phyloP scores from a whole-genome alignment of 2,113 vertebrate genomes.

The Heteronetta atricapilla region DNA sequence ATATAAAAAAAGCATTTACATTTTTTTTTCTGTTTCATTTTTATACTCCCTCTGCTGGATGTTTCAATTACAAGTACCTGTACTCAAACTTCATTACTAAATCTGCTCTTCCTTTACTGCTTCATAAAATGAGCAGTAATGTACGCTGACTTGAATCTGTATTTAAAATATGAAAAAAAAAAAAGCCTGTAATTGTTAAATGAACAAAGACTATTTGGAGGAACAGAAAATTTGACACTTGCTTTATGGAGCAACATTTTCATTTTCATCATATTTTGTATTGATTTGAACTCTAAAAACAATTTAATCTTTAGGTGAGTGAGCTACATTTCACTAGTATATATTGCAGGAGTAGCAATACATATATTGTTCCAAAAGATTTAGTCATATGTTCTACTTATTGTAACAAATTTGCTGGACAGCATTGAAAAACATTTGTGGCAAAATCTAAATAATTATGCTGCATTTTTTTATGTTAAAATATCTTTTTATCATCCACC shows the following conservation, averaged over 20 bases:
- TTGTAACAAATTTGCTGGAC: not conserved
- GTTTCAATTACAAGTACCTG: constrained; percentile 21
- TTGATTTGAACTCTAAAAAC: not conserved
- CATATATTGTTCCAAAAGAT: not conserved
- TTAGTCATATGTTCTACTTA: not conserved
- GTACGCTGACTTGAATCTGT: not conserved
- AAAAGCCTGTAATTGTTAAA: not conserved
- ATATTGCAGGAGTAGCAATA: not conserved
- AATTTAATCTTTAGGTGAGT: not conserved
- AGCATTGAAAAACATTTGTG: not conserved
- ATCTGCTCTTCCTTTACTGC: not conserved
- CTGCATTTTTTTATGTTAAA: not conserved
- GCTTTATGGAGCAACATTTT: not conserved
- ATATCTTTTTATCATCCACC: not conserved
- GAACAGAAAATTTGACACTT: not conserved
- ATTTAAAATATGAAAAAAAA: not conserved
- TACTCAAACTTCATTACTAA: not conserved
- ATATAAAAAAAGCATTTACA: not conserved
- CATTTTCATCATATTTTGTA: not conserved
- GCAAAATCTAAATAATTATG: not conserved
- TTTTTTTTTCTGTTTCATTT: not conserved
- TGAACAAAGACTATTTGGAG: not conserved
- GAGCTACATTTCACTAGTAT: not conserved
- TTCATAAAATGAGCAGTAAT: not conserved
- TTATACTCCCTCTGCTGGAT: constrained; percentile 72